Evolutionary conservation across 2,888 invertebrate species (phyloP).

Genomic region (Dryobotodes eremita): DNA sequence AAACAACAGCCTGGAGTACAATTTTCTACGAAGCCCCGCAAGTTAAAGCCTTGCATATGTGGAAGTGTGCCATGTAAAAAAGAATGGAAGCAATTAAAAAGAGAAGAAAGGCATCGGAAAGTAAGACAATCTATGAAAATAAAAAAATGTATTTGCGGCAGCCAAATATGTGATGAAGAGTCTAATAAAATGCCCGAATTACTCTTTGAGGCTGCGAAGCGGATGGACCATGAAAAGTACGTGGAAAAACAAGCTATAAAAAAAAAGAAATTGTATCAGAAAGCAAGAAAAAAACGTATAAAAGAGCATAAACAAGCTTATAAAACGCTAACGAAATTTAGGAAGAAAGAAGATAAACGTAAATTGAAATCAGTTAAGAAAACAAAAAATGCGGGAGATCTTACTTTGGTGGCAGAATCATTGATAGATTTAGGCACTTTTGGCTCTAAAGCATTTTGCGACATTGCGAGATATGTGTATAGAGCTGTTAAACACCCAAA

Average conservation of each 20-base stretch:
- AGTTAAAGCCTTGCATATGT: too few species aligned
- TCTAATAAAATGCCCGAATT: too few species aligned
- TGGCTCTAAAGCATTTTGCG: conserved; percentile 26
- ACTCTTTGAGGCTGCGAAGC: conserved; percentile 1
- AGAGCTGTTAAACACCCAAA: conserved; percentile 28
- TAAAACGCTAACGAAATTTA: not conserved
- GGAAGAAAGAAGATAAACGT: conserved; percentile 20
- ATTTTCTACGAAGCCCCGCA: too few species aligned
- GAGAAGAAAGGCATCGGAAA: too few species aligned
- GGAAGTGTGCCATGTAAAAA: too few species aligned
- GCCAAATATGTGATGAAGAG: too few species aligned
- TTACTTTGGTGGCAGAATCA: conserved; percentile 46
- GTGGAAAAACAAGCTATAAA: not conserved
- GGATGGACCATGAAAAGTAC: not conserved
- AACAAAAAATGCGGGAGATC: not conserved
- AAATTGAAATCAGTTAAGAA: conserved; percentile 29
- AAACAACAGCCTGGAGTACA: too few species aligned
- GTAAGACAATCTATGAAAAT: too few species aligned
- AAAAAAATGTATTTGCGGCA: too few species aligned
- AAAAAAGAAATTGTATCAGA: not conserved
- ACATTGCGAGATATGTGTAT: not conserved
- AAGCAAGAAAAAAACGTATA: conserved; percentile 1
- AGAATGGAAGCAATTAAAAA: too few species aligned
- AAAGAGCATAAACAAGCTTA: conserved; percentile 1
- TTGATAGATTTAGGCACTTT: conserved; percentile 48